A percentile compares a stretch with the other conserved stretches of the same genome.
Evolutionary conservation across 2,888 invertebrate species (phyloP).

Genomic region (Ceraclea dissimilis): DNA sequence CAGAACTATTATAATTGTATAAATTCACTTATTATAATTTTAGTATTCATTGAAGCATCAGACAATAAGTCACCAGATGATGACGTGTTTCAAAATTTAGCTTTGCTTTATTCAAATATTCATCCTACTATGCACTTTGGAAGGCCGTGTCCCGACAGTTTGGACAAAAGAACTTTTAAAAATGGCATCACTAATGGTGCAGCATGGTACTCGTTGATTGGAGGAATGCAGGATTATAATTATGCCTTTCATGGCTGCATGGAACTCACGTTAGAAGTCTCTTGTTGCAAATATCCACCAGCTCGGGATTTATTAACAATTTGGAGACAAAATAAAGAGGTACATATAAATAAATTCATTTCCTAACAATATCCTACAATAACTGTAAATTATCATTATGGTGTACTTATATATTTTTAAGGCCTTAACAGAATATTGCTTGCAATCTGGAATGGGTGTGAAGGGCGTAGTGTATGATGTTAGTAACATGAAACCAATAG

Average conservation of each 20-base stretch:
- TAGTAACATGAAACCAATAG: conserved; percentile 38
- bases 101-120: conserved; percentile 48
- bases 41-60: conserved; percentile 11
- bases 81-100: conserved; percentile 53
- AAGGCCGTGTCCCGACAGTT: conserved; percentile 35
- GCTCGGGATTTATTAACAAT: conserved; percentile 40
- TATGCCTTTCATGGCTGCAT: conserved; percentile 57
- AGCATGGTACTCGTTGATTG: conserved; percentile 52
- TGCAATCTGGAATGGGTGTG: conserved; percentile 51
- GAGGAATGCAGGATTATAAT: conserved; percentile 62
- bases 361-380: background rate
- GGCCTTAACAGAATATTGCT: conserved; percentile 47
- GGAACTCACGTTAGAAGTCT: conserved; percentile 59
- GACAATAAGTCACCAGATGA: conserved; percentile 55
- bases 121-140: conserved; percentile 53
- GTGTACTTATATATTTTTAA: conserved; percentile 28
- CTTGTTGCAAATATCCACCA: conserved; percentile 59
- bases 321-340: conserved; percentile 54
- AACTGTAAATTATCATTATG: too few relatives aligned
- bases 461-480: conserved; percentile 50
- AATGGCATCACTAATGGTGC: conserved; percentile 61
- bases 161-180: conserved; percentile 30
- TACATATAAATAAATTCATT: conserved; percentile 26
- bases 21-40: background rate
- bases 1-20: too few relatives aligned